Evolutionary conservation across 2,113 vertebrate species (phyloP), one percentile per base, ranked within the genome.

Genomic region (Saimiri boliviensis): DNA sequence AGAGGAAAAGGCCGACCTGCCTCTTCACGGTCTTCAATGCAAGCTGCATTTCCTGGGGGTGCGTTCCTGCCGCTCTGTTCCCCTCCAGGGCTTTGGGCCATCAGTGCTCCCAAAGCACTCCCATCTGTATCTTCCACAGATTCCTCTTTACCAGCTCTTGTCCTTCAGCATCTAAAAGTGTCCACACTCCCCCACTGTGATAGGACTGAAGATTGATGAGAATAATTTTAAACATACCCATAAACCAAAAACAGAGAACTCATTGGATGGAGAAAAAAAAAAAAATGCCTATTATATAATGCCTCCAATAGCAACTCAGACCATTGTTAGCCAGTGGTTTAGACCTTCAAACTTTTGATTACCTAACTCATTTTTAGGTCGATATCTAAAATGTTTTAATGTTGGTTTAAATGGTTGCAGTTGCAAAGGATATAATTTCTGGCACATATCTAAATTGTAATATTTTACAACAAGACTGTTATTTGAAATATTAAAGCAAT

Each of bases 391-490:
- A 32, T 16, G 37, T 60, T 82, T 93, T 42, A 68, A 40, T 95
- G 13, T 68, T 66, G 60, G 35, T 82, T 77, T 83, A 66, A 91
- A 54, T 63, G 30, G 60, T 30, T 63, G 60, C 66, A 8, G 17
- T 66, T 83, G 20, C 81, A 93, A 94, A 56, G n/a, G 17, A 77
- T 30, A 49, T 10, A 49, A 89, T 80, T 63, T 58, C 14, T 58
- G 2, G 37, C 32, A 37, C 47, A 5, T 40, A 23, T 58, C 71
- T 91, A 74, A 93, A 86, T 27, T 93, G 68, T 66, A 10, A 77
- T 88, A 80, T 74, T 93, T 91, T 89, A 7, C 89, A 93, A 76
- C 10, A 49, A 49, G 37, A 23, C 2, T 40, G 19, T 93, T 66
- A 37, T 40, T 52, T 49, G 81, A 81, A 93, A 70, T 60, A 93